A percentile compares a stretch with the other conserved stretches of the same genome.
Conservation (phyloP, 2,113 vertebrate genomes). For the Madoqua kirkii region DNA sequence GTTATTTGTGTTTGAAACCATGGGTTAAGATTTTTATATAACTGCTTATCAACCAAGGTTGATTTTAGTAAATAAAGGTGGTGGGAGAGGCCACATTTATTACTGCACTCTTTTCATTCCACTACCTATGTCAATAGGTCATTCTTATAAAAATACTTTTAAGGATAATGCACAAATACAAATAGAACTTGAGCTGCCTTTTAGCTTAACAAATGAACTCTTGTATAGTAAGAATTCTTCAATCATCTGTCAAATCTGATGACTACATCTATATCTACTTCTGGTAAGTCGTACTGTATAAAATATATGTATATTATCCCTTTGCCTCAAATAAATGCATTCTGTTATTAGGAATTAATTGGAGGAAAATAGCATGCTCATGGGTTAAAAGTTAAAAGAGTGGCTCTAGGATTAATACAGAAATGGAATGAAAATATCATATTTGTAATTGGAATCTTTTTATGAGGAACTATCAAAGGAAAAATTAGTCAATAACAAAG, state of each 20-base stretch:
- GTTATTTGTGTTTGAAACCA: neutral
- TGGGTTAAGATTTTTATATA: neutral
- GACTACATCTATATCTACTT: neutral
- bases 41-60: neutral
- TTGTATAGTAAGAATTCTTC: neutral
- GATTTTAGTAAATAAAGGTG: neutral
- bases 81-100: rapidly evolving
- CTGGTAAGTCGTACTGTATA: neutral
- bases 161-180: neutral
- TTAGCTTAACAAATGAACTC: neutral
- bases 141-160: neutral
- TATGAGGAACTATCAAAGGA: constrained; percentile 42
- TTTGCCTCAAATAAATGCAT: neutral
- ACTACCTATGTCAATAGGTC: too few relatives aligned
- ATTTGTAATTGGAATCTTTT: constrained; percentile 20
- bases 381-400: neutral
- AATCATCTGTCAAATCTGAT: neutral
- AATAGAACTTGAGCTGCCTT: neutral
- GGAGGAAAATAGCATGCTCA: neutral
- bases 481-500: constrained; percentile 67
- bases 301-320: neutral
- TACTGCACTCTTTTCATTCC: neutral
- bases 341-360: neutral
- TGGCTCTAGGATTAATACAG: neutral
- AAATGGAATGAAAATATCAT: neutral